phyloP scores from a whole-genome alignment of 2,113 vertebrate species.

The Chionis minor region DNA sequence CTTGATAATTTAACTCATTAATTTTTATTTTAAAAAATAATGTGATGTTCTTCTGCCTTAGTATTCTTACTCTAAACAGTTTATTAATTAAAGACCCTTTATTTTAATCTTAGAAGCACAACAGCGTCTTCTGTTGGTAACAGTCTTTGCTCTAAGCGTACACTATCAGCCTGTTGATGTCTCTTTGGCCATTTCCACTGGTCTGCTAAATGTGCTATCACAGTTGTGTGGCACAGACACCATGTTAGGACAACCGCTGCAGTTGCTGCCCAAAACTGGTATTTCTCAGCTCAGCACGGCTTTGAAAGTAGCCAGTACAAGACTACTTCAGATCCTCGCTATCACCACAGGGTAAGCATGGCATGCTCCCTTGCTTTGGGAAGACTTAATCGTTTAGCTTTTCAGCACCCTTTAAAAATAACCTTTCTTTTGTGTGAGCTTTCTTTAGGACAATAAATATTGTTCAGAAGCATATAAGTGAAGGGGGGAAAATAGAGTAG shows the following conservation, averaged over 20 bases:
- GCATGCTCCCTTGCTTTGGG: neutral
- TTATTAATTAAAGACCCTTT: neutral
- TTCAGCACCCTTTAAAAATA: neutral
- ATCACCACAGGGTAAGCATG: constrained; percentile 93
- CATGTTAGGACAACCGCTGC: constrained; percentile 91
- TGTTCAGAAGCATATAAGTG: neutral
- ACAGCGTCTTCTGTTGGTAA: constrained; percentile 95
- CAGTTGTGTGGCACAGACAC: constrained; percentile 96
- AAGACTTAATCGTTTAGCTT: neutral
- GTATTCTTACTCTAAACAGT: neutral
- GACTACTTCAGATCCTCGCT: constrained; percentile 94
- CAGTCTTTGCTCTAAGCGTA: constrained; percentile 94
- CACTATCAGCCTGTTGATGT: constrained; percentile 97
- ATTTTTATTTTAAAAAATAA: neutral
- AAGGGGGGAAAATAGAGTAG: neutral
- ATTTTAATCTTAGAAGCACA: constrained; percentile 85
- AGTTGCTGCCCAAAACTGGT: constrained; percentile 90
- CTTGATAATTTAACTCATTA: neutral
- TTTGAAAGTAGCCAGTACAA: constrained; percentile 94
- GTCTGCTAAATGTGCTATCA: constrained; percentile 91
- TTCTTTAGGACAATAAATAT: neutral
- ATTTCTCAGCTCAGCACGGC: constrained; percentile 95
- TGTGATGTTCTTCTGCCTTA: neutral
- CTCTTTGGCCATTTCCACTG: constrained; percentile 94
- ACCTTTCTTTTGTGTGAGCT: neutral